These are phyloP conservation scores for Podargus strigoides DNA, from an alignment of 2,797 vertebrate genomes.

Conservation along the genomic window DNA sequence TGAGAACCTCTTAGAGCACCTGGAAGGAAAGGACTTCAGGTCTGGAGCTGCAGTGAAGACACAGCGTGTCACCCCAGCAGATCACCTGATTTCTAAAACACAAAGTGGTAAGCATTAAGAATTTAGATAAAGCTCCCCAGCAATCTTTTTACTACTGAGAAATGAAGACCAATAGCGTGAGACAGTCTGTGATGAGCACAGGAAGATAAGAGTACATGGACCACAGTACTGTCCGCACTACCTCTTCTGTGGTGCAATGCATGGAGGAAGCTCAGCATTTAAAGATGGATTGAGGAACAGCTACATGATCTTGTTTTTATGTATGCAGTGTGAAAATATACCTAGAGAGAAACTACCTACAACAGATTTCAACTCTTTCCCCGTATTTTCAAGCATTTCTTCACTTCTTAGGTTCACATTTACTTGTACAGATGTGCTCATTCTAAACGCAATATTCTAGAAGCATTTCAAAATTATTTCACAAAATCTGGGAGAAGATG, in stretches of 20 bases:
- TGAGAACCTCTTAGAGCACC: background rate
- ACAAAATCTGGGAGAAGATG: background rate
- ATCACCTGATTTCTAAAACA: background rate
- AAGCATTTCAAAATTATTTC: background rate
- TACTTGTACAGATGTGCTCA: background rate
- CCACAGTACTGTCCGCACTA: too few species aligned
- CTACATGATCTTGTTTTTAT: background rate
- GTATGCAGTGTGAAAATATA: background rate
- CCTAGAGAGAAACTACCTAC: background rate
- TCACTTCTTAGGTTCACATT: background rate
- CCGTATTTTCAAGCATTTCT: background rate
- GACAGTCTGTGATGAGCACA: accelerated
- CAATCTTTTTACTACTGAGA: background rate
- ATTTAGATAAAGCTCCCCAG: background rate
- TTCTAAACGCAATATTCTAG: background rate
- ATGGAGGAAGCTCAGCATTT: background rate
- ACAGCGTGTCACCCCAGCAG: background rate
- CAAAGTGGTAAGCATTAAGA: background rate
- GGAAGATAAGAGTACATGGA: background rate
- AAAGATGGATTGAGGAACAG: background rate
- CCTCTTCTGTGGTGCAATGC: background rate
- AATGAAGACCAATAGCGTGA: background rate
- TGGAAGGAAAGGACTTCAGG: background rate
- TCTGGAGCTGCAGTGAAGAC: background rate
- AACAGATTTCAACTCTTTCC: background rate